These are phyloP conservation scores for Drosophila equinoxialis DNA, from an alignment of 1,140 invertebrate genomes.

Conservation along the genomic window DNA sequence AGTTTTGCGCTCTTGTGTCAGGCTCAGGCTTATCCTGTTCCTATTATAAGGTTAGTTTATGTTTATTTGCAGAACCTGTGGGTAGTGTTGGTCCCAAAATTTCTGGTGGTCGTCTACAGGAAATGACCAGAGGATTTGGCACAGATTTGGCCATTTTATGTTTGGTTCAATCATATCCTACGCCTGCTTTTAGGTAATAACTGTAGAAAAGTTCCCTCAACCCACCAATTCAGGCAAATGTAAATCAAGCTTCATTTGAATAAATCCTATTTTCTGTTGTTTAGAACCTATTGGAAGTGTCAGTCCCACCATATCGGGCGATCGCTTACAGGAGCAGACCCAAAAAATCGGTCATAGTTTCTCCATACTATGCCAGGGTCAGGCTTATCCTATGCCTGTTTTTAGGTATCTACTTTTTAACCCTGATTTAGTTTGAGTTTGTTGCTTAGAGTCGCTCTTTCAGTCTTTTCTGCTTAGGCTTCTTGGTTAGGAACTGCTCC, in stretches of 20 bases:
- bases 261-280: conserved; percentile 30
- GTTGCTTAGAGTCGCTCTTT: conserved; percentile 84
- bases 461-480: conserved; percentile 87
- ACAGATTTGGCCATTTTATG: conserved; percentile 84
- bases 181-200: conserved; percentile 84
- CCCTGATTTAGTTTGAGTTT: not conserved
- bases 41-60: conserved; percentile 85
- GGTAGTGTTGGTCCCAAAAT: conserved; percentile 87
- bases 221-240: not conserved
- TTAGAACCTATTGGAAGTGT: conserved; percentile 88
- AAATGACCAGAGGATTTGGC: conserved; percentile 69
- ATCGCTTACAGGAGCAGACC: conserved; percentile 84
- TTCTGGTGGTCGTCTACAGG: conserved; percentile 74
- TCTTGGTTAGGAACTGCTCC: conserved; percentile 30
- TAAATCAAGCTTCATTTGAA: not conserved
- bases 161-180: conserved; percentile 85
- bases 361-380: conserved; percentile 85
- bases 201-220: not conserved
- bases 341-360: conserved; percentile 79
- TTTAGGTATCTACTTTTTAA: conserved; percentile 84
- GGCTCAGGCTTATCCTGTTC: conserved; percentile 88
- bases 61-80: conserved; percentile 85
- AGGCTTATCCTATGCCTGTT: conserved; percentile 86
- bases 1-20: conserved; percentile 90
- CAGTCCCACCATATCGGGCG: conserved; percentile 86